Conservation (phyloP, 2,888 invertebrate genomes). For the Leptarthrus brevirostris region DNA sequence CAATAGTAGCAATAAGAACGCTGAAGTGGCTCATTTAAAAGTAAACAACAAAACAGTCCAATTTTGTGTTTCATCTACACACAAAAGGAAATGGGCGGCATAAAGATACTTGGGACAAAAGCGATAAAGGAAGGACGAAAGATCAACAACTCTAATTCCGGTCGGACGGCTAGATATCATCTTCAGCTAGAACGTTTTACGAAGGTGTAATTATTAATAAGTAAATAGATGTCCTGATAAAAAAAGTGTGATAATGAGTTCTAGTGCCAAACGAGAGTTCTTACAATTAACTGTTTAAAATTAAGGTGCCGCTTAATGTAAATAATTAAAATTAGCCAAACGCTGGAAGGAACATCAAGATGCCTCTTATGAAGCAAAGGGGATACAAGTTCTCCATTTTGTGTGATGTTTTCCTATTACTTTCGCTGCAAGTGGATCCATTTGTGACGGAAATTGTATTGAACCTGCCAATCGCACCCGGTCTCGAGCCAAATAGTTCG, state of each 20-base stretch:
- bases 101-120: conserved; percentile 3
- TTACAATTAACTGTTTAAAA: conserved; percentile 21
- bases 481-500: not conserved
- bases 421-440: not conserved
- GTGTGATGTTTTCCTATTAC: conserved; percentile 53
- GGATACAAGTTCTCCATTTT: conserved; percentile 52
- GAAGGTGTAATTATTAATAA: conserved; percentile 16
- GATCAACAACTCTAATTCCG: conserved; percentile 34
- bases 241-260: conserved; percentile 41
- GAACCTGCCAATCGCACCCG: not conserved
- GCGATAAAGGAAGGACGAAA: conserved; percentile 3
- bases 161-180: conserved; percentile 9
- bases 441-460: not conserved
- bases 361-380: conserved; percentile 52
- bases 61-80: conserved; percentile 25
- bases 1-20: conserved; percentile 10
- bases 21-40: conserved; percentile 41
- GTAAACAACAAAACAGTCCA: conserved; percentile 28
- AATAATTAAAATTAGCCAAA: conserved; percentile 21
- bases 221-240: conserved; percentile 36
- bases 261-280: conserved; percentile 24
- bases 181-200: not conserved
- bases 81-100: conserved; percentile 32
- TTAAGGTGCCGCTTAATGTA: conserved; percentile 21
- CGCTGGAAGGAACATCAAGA: conserved; percentile 28